Evolutionary conservation across 1,140 invertebrate genomes (phyloP).

Genomic region (Ylistrum balloti): DNA sequence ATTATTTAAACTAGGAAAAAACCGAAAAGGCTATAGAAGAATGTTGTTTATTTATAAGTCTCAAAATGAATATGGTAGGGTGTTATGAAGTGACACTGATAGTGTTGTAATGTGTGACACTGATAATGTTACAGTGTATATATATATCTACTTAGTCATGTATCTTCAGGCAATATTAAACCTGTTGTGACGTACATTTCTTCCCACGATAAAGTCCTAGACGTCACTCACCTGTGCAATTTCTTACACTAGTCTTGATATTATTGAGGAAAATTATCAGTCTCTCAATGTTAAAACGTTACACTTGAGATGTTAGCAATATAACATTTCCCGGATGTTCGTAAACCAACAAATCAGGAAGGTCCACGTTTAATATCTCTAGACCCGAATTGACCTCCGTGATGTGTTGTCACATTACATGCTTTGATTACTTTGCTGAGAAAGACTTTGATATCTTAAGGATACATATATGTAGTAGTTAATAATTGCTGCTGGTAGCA

Average conservation of each 20-base stretch:
- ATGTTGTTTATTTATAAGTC: not conserved
- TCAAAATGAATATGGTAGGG: not conserved
- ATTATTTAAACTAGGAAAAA: too few species aligned
- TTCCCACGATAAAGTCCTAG: not conserved
- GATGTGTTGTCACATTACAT: not conserved
- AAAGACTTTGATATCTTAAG: not conserved
- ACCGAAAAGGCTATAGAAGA: too few species aligned
- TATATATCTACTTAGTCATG: not conserved
- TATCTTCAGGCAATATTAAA: not conserved
- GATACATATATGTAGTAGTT: not conserved
- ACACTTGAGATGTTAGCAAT: not conserved
- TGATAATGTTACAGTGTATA: not conserved
- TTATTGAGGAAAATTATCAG: not conserved
- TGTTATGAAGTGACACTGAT: not conserved
- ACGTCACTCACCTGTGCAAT: not conserved
- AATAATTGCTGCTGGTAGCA: too few species aligned
- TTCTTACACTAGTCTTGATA: not conserved
- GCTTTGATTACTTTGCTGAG: not conserved
- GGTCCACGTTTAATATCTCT: not conserved
- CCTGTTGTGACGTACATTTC: not conserved
- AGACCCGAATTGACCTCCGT: not conserved
- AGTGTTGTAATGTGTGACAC: not conserved
- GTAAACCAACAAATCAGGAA: not conserved
- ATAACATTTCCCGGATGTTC: not conserved
- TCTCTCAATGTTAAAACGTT: not conserved